These are phyloP conservation scores for Onychomys leucogaster DNA, from an alignment of 2,797 vertebrate genomes.

Conservation along the genomic window DNA sequence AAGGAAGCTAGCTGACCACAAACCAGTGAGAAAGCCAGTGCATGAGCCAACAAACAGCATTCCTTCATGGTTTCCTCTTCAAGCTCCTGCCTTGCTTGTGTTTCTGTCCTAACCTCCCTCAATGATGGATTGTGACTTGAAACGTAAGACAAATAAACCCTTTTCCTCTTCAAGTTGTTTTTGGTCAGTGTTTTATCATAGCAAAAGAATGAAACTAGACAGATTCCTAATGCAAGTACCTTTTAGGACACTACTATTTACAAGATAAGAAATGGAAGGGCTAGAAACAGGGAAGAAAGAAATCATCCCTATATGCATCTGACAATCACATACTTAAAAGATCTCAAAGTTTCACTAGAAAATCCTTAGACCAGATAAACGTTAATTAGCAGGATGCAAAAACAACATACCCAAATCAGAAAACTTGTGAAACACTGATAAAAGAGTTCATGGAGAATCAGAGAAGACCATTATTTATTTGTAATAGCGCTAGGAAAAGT, in stretches of 20 bases:
- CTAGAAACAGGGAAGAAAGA: not conserved
- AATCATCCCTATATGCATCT: not conserved
- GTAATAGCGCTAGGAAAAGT: not conserved
- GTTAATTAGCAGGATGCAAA: not conserved
- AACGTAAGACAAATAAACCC: not conserved
- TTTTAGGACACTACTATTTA: not conserved
- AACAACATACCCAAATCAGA: not conserved
- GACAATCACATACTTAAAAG: not conserved
- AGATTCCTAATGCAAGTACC: not conserved
- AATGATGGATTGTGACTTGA: not conserved
- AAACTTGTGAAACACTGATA: not conserved
- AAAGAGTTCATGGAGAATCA: not conserved
- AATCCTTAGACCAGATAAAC: not conserved
- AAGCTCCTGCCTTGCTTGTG: not conserved
- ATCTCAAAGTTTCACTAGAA: not conserved
- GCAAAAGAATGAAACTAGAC: not conserved
- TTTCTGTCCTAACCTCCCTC: not conserved
- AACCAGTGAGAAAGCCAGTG: not conserved
- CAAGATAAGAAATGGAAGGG: not conserved
- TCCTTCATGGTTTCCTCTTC: not conserved
- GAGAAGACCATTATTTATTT: not conserved
- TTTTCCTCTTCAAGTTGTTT: not conserved
- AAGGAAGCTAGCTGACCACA: not conserved
- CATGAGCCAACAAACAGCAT: not conserved
- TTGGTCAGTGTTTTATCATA: not conserved